Evolutionary conservation across 2,888 invertebrate genomes (phyloP).

Genomic region (Steinernema hermaphroditum): DNA sequence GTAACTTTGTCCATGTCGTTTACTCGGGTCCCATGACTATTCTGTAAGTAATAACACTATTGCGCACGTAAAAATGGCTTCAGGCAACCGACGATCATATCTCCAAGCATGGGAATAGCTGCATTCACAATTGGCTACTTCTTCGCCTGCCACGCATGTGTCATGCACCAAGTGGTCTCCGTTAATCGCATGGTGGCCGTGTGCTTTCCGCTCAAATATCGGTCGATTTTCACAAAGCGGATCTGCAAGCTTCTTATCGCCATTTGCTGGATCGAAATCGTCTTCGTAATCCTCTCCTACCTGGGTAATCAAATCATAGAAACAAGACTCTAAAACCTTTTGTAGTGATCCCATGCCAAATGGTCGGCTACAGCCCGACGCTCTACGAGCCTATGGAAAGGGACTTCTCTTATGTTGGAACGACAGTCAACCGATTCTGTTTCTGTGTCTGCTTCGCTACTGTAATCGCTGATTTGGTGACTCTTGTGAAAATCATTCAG

Average conservation of each 20-base stretch:
- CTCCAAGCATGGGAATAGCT: neutral
- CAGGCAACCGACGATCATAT: neutral
- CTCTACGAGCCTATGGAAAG: too few species aligned
- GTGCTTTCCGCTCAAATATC: slow-evolving; percentile 6
- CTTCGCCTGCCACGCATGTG: slow-evolving; percentile 20
- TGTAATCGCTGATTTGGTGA: too few species aligned
- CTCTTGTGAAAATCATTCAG: too few species aligned
- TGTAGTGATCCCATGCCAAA: too few species aligned
- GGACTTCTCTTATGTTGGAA: too few species aligned
- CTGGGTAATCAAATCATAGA: neutral
- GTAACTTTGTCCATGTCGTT: too few species aligned
- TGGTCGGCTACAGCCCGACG: too few species aligned
- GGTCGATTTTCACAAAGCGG: slow-evolving; percentile 1
- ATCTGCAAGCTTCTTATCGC: slow-evolving; percentile 3
- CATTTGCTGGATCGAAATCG: slow-evolving; percentile 11
- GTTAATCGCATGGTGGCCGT: slow-evolving; percentile 8
- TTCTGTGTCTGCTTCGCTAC: neutral
- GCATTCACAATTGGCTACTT: slow-evolving; percentile 19
- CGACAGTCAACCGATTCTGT: neutral
- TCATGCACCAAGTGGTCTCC: slow-evolving; percentile 25
- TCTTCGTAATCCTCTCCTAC: neutral
- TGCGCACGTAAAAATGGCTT: neutral
- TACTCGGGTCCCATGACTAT: too few species aligned
- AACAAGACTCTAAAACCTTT: too few species aligned
- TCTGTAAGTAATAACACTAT: too few species aligned